Conservation (phyloP, 2,888 invertebrate genomes). For the Melikaiella ostensackeni region DNA sequence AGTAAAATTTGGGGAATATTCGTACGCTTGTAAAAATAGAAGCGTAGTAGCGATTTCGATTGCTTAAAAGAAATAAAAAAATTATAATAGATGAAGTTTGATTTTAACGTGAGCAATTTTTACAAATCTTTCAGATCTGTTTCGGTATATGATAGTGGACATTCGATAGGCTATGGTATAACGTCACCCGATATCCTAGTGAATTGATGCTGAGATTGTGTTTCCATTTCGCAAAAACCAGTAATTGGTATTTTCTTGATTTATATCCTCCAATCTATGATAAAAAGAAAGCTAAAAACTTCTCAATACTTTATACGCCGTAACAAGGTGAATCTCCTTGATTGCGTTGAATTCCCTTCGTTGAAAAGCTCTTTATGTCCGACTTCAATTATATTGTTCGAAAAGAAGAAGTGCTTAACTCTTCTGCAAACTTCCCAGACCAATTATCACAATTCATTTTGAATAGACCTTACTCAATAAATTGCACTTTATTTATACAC, state of each 20-base stretch:
- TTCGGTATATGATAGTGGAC: neutral
- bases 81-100: too few relatives aligned
- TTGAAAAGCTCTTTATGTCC: neutral
- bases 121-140: neutral
- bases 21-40: too few relatives aligned
- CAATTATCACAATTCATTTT: too few relatives aligned
- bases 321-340: neutral
- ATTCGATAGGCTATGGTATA: neutral
- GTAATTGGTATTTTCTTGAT: neutral
- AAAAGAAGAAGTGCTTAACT: neutral
- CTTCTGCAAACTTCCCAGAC: neutral
- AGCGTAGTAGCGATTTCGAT: too few relatives aligned
- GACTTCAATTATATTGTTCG: neutral
- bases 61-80: too few relatives aligned
- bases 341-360: neutral
- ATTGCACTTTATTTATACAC: too few relatives aligned
- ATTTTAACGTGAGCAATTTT: neutral
- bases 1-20: too few relatives aligned
- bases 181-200: neutral
- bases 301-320: neutral
- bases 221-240: conserved; percentile 3
- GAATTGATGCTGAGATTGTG: conserved; percentile 3
- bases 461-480: too few relatives aligned
- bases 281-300: neutral
- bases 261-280: neutral